These are phyloP conservation scores for Drosophila parabipectinata DNA, from an alignment of 1,140 invertebrate genomes.

Conservation along the genomic window DNA sequence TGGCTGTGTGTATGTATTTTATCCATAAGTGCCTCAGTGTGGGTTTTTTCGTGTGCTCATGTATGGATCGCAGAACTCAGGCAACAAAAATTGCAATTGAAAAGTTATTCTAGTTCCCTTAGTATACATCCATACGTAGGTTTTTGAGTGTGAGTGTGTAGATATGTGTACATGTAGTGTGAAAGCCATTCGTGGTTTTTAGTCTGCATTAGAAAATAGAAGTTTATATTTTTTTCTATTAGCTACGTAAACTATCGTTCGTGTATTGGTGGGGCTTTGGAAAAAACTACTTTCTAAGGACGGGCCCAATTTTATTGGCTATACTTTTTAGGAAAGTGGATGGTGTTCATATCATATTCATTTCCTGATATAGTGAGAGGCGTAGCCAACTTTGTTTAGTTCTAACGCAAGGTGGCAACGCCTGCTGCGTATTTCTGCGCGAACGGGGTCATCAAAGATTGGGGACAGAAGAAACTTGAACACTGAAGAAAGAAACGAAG, in stretches of 20 bases:
- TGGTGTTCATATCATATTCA: not conserved
- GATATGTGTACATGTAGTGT: slow-evolving; percentile 26
- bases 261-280: not conserved
- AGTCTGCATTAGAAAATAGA: slow-evolving; percentile 17
- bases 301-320: not conserved
- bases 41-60: not conserved
- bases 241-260: not conserved
- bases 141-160: not conserved
- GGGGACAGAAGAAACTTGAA: not conserved
- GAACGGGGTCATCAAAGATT: not conserved
- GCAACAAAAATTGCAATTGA: slow-evolving; percentile 29
- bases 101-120: slow-evolving; percentile 41
- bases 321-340: not conserved
- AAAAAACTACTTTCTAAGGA: not conserved
- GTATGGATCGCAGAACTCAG: slow-evolving; percentile 3
- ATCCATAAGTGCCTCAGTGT: slow-evolving; percentile 1
- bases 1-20: slow-evolving; percentile 1
- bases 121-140: slow-evolving; percentile 9
- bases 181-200: slow-evolving; percentile 29
- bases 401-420: slow-evolving; percentile 9
- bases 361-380: slow-evolving; percentile 7
- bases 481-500: not conserved
- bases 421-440: not conserved
- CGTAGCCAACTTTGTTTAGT: slow-evolving; percentile 22
- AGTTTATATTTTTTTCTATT: not conserved